phyloP scores from a whole-genome alignment of 2,888 invertebrate genomes.

The Leptopterna dolabrata region DNA sequence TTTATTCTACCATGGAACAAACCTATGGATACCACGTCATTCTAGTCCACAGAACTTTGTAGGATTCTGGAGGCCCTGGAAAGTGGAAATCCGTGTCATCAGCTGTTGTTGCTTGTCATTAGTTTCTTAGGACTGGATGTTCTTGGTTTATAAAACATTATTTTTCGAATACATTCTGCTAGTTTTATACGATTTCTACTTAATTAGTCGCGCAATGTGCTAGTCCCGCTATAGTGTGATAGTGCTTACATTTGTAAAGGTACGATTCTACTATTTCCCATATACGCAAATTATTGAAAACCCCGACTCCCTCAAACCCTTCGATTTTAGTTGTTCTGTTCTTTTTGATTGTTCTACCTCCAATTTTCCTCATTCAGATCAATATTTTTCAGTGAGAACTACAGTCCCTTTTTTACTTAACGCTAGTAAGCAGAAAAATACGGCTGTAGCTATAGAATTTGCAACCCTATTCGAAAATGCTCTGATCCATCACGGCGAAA shows the following conservation, averaged over 20 bases:
- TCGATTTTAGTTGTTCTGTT: background rate
- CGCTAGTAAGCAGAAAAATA: too few relatives aligned
- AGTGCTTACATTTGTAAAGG: background rate
- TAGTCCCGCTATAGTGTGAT: background rate
- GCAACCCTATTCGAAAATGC: too few relatives aligned
- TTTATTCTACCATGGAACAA: too few relatives aligned
- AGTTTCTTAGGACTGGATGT: background rate
- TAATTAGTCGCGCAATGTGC: background rate
- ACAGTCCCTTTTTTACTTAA: too few relatives aligned
- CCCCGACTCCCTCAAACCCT: background rate
- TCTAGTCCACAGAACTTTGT: too few relatives aligned
- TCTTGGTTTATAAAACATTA: background rate
- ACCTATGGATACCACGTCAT: too few relatives aligned
- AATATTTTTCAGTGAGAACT: background rate
- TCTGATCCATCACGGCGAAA: too few relatives aligned
- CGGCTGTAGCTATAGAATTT: too few relatives aligned
- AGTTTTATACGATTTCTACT: background rate
- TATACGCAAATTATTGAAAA: background rate
- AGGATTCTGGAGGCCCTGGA: background rate
- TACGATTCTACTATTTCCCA: background rate
- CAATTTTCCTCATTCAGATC: background rate
- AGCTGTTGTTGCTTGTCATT: constrained; percentile 9
- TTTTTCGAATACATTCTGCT: background rate
- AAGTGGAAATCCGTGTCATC: background rate
- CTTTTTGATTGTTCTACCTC: background rate